Evolutionary conservation across 2,888 invertebrate genomes (phyloP).

Genomic region (Leptopilina syphax): DNA sequence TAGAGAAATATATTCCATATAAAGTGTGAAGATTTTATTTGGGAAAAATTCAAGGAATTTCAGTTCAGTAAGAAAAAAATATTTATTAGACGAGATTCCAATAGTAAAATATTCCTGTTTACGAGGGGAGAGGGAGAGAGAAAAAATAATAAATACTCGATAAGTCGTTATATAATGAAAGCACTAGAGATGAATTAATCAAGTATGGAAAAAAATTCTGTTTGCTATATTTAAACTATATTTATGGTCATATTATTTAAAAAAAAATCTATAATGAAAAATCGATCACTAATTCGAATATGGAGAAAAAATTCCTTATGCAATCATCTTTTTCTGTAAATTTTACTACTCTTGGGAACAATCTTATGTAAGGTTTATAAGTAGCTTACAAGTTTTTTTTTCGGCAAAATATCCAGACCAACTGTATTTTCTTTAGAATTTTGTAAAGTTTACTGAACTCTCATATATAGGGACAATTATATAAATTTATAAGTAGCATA

Average conservation of each 20-base stretch:
- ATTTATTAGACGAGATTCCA: constrained; percentile 3
- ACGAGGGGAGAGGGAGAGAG: neutral
- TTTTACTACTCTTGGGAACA: no score
- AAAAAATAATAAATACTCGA: neutral
- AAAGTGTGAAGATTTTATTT: neutral
- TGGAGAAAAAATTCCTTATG: no score
- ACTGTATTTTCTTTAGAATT: no score
- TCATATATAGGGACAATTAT: no score
- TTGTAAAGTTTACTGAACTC: no score
- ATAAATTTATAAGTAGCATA: no score
- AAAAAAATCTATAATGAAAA: neutral
- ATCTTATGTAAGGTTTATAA: no score
- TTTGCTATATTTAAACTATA: neutral
- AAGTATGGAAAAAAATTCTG: neutral
- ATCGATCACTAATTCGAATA: no score
- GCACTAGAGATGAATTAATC: neutral
- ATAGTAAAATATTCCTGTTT: neutral
- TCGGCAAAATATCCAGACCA: no score
- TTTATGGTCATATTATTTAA: neutral
- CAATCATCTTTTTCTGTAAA: no score
- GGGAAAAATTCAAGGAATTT: neutral
- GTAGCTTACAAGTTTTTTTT: no score
- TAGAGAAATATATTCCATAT: neutral
- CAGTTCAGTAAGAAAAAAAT: neutral
- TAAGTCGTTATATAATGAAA: neutral